phyloP scores from a whole-genome alignment of 2,113 vertebrate genomes.

The Carollia perspicillata region DNA sequence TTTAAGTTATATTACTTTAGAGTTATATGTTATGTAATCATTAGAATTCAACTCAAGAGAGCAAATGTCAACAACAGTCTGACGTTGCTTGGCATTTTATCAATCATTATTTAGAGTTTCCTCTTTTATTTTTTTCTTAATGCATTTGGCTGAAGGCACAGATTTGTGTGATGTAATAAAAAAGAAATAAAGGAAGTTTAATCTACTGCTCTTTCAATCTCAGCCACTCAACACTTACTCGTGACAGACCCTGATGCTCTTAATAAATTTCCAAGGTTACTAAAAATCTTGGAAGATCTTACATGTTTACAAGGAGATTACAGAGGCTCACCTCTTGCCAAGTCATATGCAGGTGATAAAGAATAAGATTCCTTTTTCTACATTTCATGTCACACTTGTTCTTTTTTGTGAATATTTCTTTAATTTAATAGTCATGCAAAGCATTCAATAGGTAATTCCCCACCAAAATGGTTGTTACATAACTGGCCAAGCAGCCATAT shows the following conservation, averaged over 20 bases:
- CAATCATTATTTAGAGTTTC: conserved; percentile 40
- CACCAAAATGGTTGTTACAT: not conserved
- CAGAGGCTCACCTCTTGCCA: not conserved
- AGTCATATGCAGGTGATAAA: not conserved
- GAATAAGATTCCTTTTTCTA: not conserved
- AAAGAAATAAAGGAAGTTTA: conserved; percentile 39
- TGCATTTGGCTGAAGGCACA: conserved; percentile 3
- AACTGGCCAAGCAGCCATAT: not conserved
- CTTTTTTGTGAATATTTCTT: not conserved
- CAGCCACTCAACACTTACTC: not conserved
- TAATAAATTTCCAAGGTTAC: conserved; percentile 47
- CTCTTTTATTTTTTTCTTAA: conserved; percentile 18
- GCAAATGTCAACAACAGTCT: not conserved
- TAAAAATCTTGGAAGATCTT: not conserved
- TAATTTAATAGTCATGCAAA: not conserved
- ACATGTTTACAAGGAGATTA: not conserved
- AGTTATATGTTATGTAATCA: not conserved
- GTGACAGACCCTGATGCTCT: not conserved
- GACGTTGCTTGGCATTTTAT: conserved; percentile 18
- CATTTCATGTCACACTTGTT: not conserved
- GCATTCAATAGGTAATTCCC: not conserved
- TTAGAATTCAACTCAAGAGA: conserved; percentile 2
- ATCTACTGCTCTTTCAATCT: conserved; percentile 20
- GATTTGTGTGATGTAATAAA: conserved; percentile 17
- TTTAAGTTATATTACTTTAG: not conserved